These are phyloP conservation scores for Chaetorhynchus papuensis DNA, from an alignment of 2,113 vertebrate species.

Conservation along the genomic window DNA sequence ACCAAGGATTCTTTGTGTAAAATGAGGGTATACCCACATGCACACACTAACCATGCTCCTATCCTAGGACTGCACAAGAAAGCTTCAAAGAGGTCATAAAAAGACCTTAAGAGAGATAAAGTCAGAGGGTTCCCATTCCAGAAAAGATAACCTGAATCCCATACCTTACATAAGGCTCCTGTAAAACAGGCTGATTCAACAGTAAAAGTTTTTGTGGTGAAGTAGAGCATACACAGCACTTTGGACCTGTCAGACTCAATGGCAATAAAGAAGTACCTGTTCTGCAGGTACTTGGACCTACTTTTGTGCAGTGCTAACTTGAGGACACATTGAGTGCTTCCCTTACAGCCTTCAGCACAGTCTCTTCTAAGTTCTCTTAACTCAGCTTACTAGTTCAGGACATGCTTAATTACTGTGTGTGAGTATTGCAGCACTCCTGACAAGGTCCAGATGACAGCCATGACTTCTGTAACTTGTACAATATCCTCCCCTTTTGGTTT, in stretches of 20 bases:
- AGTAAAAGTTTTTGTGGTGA: background rate
- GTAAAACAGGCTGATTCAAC: constrained; percentile 38
- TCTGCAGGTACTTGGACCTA: background rate
- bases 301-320: background rate
- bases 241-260: background rate
- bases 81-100: background rate
- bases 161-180: background rate
- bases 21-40: background rate
- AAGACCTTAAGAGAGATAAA: background rate
- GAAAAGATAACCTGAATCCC: background rate
- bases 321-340: background rate
- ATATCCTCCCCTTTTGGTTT: background rate
- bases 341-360: background rate
- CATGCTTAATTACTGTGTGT: background rate
- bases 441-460: background rate
- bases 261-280: constrained; percentile 6
- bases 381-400: background rate
- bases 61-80: background rate
- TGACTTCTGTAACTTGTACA: background rate
- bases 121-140: background rate
- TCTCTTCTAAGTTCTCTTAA: background rate
- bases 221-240: background rate
- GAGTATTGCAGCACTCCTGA: background rate
- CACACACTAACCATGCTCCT: background rate
- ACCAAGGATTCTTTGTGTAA: background rate